Evolutionary conservation across 1,140 invertebrate genomes (phyloP).

Genomic region (Drosophila lacertosa): DNA sequence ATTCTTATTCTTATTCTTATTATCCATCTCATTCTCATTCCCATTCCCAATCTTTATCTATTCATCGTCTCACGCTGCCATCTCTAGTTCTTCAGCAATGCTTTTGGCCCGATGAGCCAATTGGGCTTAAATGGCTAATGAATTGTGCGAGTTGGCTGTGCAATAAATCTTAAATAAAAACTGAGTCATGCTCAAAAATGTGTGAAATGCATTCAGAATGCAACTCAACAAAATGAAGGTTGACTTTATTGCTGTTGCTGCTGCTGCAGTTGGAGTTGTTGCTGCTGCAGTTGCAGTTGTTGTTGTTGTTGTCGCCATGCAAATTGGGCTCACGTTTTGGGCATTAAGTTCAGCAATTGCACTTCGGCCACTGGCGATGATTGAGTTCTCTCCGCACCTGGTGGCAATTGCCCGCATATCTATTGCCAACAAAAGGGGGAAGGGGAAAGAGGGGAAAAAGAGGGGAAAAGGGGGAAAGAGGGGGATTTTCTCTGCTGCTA

Average conservation of each 20-base stretch:
- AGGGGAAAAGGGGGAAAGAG: neutral
- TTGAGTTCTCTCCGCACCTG: conserved; percentile 78
- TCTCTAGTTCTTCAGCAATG: conserved; percentile 16
- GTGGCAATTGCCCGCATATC: conserved; percentile 47
- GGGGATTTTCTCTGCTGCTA: conserved; percentile 39
- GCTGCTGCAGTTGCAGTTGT: conserved; percentile 14
- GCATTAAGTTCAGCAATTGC: conserved; percentile 67
- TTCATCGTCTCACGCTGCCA: conserved; percentile 10
- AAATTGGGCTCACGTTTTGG: conserved; percentile 77
- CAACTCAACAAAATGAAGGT: conserved; percentile 37
- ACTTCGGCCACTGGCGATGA: conserved; percentile 56
- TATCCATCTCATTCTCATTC: too few relatives aligned
- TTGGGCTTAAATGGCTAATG: conserved; percentile 31
- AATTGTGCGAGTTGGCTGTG: conserved; percentile 34
- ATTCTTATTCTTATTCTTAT: neutral
- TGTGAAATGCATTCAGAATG: conserved; percentile 46
- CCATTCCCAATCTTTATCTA: neutral
- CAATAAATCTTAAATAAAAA: conserved; percentile 40
- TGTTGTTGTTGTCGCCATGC: conserved; percentile 65
- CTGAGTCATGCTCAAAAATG: conserved; percentile 35
- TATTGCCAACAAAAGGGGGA: conserved; percentile 2
- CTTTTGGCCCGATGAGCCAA: conserved; percentile 7
- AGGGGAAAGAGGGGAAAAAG: neutral
- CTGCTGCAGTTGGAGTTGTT: conserved; percentile 21
- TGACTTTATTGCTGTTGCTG: conserved; percentile 33